These are phyloP conservation scores for Muntiacus reevesi DNA, from an alignment of 2,113 vertebrate species.

Conservation along the genomic window DNA sequence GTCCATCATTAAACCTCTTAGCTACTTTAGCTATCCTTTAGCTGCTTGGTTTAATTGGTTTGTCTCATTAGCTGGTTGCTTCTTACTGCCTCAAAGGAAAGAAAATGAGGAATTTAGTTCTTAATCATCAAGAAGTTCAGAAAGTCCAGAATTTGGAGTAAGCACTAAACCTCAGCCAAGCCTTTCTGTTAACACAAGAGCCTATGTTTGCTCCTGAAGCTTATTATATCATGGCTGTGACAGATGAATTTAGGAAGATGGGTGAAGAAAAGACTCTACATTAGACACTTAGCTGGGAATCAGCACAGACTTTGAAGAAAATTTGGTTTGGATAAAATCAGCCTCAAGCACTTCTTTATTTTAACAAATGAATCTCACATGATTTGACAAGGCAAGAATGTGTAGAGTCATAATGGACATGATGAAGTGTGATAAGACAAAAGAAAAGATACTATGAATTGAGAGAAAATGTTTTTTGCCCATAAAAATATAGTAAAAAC, in stretches of 20 bases:
- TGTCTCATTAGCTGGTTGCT: background rate
- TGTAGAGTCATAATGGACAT: conserved; percentile 42
- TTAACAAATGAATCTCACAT: conserved; percentile 50
- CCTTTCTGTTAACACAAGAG: background rate
- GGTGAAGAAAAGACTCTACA: background rate
- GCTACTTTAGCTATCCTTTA: background rate
- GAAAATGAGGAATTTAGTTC: background rate
- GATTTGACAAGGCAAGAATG: conserved; percentile 42
- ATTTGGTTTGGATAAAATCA: background rate
- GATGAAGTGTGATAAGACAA: conserved; percentile 11
- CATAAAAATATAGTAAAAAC: conserved; percentile 3
- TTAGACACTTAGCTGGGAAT: background rate
- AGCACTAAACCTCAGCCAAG: background rate
- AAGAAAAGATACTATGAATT: conserved; percentile 36
- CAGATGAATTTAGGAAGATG: background rate
- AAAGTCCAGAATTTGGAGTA: background rate
- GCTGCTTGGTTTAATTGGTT: background rate
- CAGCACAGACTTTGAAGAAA: background rate
- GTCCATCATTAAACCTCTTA: background rate
- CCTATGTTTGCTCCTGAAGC: background rate
- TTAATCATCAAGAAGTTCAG: background rate
- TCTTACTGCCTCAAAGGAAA: background rate
- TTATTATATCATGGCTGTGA: background rate
- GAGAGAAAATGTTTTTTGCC: background rate
- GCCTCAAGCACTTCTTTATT: conserved; percentile 39